Percentiles rank a stretch among this genome's conserved stretches.
These are phyloP conservation scores for Nansenia antarctica DNA, from an alignment of 2,113 vertebrate species.

Conservation along the genomic window DNA sequence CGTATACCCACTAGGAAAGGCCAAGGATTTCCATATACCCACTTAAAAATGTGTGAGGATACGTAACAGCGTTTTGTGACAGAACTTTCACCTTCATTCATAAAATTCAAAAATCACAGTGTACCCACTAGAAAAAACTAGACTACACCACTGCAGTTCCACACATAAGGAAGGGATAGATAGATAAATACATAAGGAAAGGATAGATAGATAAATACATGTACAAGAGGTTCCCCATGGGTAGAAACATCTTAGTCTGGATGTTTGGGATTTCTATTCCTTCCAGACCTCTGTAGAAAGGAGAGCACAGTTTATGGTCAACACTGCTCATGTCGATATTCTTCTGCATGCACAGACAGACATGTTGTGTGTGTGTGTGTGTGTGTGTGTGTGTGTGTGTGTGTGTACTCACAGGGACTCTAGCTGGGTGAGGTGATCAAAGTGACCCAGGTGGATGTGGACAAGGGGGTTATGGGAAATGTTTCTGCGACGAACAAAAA, in stretches of 20 bases:
- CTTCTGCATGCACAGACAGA: neutral
- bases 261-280: constrained; percentile 79
- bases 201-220: constrained; percentile 64
- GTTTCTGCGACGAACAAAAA: constrained; percentile 73
- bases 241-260: constrained; percentile 78
- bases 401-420: constrained; percentile 78
- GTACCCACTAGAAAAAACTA: too few species aligned
- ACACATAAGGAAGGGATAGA: too few species aligned
- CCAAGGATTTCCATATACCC: too few species aligned
- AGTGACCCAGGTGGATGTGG: constrained; percentile 68
- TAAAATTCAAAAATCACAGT: too few species aligned
- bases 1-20: too few species aligned
- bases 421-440: constrained; percentile 74
- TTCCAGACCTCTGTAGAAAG: constrained; percentile 73
- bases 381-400: neutral
- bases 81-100: too few species aligned
- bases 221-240: constrained; percentile 79
- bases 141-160: too few species aligned
- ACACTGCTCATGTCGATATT: neutral
- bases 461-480: constrained; percentile 79
- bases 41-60: too few species aligned
- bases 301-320: constrained; percentile 19
- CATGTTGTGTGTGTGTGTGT: neutral
- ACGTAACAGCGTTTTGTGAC: too few species aligned
- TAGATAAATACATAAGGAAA: too few species aligned